A percentile compares a stretch with the other conserved stretches of the same genome.
These are phyloP conservation scores for Heterohyrax brucei DNA, from an alignment of 2,797 vertebrate genomes.

Conservation along the genomic window DNA sequence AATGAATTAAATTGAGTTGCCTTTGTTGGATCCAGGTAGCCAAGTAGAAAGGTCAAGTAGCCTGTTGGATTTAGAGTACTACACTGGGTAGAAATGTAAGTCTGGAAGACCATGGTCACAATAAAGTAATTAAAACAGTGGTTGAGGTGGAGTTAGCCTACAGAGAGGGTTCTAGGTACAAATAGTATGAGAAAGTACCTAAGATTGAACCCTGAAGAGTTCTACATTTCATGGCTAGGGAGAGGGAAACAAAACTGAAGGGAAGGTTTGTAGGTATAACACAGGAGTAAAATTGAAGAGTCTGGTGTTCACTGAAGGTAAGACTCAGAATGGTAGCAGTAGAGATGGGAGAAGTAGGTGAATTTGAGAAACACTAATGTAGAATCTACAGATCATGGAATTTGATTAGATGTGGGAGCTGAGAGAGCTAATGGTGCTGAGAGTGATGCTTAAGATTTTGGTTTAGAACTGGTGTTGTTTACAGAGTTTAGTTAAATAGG, in stretches of 20 bases:
- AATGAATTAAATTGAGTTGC: conserved; percentile 2
- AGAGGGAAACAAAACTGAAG: not conserved
- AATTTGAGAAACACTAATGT: not conserved
- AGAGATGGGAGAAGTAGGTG: not conserved
- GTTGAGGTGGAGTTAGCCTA: not conserved
- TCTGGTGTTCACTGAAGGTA: not conserved
- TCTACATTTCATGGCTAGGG: not conserved
- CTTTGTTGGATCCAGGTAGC: not conserved
- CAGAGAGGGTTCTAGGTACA: not conserved
- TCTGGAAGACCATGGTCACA: not conserved
- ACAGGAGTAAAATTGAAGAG: not conserved
- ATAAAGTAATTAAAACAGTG: not conserved
- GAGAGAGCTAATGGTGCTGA: not conserved
- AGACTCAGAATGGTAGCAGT: not conserved
- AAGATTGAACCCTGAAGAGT: not conserved
- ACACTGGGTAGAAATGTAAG: not conserved
- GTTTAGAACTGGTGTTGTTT: not conserved
- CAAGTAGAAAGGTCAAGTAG: not conserved
- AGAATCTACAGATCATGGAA: not conserved
- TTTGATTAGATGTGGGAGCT: not conserved
- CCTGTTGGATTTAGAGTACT: not conserved
- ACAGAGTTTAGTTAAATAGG: not conserved
- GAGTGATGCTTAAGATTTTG: conserved; percentile 1
- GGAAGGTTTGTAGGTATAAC: not conserved
- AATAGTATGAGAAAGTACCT: not conserved